phyloP scores from a whole-genome alignment of 1,140 invertebrate genomes.

The Propsilocerus akamusi region DNA sequence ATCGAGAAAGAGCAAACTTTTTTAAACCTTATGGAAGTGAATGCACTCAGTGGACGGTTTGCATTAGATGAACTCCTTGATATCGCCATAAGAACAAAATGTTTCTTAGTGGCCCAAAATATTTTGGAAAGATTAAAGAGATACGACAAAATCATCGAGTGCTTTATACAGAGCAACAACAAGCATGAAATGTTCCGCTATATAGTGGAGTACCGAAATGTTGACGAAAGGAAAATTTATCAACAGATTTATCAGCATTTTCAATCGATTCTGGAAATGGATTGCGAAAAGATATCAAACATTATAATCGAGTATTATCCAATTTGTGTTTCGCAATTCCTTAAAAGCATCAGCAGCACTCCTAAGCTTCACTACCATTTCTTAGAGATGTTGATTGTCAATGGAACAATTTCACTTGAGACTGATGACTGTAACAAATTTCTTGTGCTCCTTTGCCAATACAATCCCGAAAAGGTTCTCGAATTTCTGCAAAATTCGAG shows the following conservation, averaged over 20 bases:
- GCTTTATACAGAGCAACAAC: constrained; percentile 29
- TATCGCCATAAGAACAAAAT: constrained; percentile 23
- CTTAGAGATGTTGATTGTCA: constrained; percentile 38
- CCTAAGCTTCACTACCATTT: constrained; percentile 34
- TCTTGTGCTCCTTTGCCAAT: constrained; percentile 46
- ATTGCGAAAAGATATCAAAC: constrained; percentile 28
- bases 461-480: constrained; percentile 26
- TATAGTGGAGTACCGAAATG: constrained; percentile 44
- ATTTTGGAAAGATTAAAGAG: constrained; percentile 24
- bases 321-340: constrained; percentile 19
- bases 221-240: constrained; percentile 24
- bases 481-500: constrained; percentile 15
- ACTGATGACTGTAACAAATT: constrained; percentile 35
- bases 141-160: constrained; percentile 26
- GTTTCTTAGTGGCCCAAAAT: constrained; percentile 27
- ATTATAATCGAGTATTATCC: constrained; percentile 29
- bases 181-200: constrained; percentile 58
- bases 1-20: constrained; percentile 66
- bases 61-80: constrained; percentile 21
- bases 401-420: constrained; percentile 27
- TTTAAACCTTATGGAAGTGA: constrained; percentile 50
- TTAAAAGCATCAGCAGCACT: constrained; percentile 23
- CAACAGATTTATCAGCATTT: constrained; percentile 27
- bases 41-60: constrained; percentile 40
- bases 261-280: constrained; percentile 21